A percentile compares a stretch with the other conserved stretches of the same genome.
Evolutionary conservation across 2,113 vertebrate genomes (phyloP).

Genomic region (Aegithalos caudatus): DNA sequence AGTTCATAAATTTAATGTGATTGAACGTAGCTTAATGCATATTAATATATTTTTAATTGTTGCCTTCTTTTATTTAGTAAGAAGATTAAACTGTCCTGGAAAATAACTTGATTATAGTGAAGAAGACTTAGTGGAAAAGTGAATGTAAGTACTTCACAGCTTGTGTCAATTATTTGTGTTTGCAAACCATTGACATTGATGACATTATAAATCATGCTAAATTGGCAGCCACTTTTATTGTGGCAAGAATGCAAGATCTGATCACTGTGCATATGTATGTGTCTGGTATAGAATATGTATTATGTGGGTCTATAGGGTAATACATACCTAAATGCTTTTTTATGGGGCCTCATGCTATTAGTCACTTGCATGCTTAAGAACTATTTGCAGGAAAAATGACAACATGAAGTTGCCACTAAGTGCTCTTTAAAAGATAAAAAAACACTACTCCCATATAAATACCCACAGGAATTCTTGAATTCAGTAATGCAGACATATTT

Average conservation of each 20-base stretch:
- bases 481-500: background rate
- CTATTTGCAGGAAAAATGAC: background rate
- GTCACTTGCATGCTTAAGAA: background rate
- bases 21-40: background rate
- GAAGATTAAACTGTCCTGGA: slow-evolving; percentile 51
- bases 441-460: background rate
- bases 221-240: background rate
- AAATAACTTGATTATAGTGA: slow-evolving; percentile 50
- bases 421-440: background rate
- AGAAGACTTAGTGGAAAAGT: slow-evolving; percentile 28
- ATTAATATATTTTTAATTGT: slow-evolving; percentile 11
- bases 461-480: background rate
- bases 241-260: background rate
- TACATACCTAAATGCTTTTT: background rate
- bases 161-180: background rate
- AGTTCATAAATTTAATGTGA: slow-evolving; percentile 8
- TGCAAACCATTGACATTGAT: background rate
- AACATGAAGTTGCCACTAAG: background rate
- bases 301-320: background rate
- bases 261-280: background rate
- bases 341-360: background rate
- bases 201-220: background rate
- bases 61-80: slow-evolving; percentile 28
- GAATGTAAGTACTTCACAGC: slow-evolving; percentile 56
- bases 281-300: background rate